Percentiles rank a stretch among this genome's conserved stretches.
These are phyloP conservation scores for Acropora yongei DNA, from an alignment of 64 coral and sea anemone genomes.

Conservation along the genomic window DNA sequence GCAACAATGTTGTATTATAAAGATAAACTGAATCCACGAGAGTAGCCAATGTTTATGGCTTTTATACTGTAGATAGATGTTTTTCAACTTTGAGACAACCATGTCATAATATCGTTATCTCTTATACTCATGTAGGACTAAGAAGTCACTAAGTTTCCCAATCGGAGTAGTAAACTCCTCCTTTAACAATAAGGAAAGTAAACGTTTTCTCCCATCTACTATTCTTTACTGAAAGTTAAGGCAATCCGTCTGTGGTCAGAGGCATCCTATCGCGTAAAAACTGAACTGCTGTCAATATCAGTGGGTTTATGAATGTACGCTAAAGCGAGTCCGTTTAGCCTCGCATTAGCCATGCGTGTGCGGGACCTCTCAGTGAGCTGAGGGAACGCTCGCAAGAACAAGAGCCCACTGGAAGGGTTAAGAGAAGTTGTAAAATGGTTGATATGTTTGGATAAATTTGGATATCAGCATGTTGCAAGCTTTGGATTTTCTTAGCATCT, in stretches of 20 bases:
- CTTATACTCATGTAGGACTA: slow-evolving; percentile 3
- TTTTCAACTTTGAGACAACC: slow-evolving; percentile 39
- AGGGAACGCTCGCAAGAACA: slow-evolving; percentile 11
- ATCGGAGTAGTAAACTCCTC: too few relatives aligned
- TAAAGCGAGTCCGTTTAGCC: slow-evolving; percentile 61
- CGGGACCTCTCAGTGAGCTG: too few relatives aligned
- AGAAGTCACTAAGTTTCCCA: too few relatives aligned
- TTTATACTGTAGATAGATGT: slow-evolving; percentile 45
- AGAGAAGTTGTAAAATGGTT: slow-evolving; percentile 36
- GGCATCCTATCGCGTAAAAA: slow-evolving; percentile 57
- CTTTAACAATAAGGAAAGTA: too few relatives aligned
- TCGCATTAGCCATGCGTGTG: slow-evolving; percentile 20
- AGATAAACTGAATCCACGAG: slow-evolving; percentile 12
- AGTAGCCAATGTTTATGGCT: slow-evolving; percentile 1
- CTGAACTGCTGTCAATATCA: slow-evolving; percentile 2
- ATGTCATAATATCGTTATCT: slow-evolving; percentile 56
- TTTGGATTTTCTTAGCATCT: slow-evolving; percentile 43
- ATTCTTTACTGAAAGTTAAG: too few relatives aligned
- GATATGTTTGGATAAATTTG: slow-evolving; percentile 40
- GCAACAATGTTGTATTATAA: background rate
- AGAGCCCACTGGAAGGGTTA: slow-evolving; percentile 26
- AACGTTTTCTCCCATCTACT: too few relatives aligned
- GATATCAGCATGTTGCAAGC: slow-evolving; percentile 10
- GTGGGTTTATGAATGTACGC: slow-evolving; percentile 56
- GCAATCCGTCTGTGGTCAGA: background rate